Percentiles rank a stretch among this genome's conserved stretches.
phyloP scores from a whole-genome alignment of 1,140 invertebrate genomes.

The Plutomurus gul region DNA sequence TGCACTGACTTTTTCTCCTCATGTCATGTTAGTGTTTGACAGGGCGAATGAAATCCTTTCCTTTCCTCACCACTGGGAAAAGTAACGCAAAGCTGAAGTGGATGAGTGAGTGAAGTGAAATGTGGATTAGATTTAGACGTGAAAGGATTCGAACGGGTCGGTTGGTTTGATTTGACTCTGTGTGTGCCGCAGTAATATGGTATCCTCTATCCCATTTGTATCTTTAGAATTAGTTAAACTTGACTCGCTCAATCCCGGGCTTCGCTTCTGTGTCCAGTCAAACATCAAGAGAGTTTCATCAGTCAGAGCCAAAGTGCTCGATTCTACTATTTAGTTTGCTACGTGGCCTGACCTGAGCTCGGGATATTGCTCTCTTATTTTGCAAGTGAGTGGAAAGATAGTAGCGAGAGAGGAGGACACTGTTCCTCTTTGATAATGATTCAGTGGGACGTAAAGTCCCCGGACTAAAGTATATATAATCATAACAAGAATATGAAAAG shows the following conservation, averaged over 20 bases:
- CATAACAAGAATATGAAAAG: constrained; percentile 11
- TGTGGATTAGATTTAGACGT: constrained; percentile 20
- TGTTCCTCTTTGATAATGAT: constrained; percentile 28
- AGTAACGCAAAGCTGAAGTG: neutral
- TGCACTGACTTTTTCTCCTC: neutral
- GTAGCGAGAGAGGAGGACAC: neutral
- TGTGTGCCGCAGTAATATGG: neutral
- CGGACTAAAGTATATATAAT: neutral
- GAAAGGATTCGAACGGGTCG: constrained; percentile 20
- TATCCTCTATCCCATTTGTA: too few relatives aligned
- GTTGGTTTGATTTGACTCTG: constrained; percentile 22
- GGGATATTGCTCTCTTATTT: constrained; percentile 1
- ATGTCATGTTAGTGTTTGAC: constrained; percentile 20
- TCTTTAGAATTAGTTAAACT: constrained; percentile 30
- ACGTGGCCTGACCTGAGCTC: neutral
- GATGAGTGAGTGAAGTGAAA: constrained; percentile 5
- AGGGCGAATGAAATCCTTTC: constrained; percentile 10
- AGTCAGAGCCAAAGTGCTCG: constrained; percentile 12
- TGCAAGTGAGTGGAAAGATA: too few relatives aligned
- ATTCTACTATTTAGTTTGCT: neutral
- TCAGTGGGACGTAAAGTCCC: neutral
- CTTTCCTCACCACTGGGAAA: neutral
- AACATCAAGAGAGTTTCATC: constrained; percentile 11
- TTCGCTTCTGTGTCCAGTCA: neutral
- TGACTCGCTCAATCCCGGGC: constrained; percentile 1